Evolutionary conservation across 2,797 vertebrate genomes (phyloP).

Genomic region (Chromobotia macracanthus): DNA sequence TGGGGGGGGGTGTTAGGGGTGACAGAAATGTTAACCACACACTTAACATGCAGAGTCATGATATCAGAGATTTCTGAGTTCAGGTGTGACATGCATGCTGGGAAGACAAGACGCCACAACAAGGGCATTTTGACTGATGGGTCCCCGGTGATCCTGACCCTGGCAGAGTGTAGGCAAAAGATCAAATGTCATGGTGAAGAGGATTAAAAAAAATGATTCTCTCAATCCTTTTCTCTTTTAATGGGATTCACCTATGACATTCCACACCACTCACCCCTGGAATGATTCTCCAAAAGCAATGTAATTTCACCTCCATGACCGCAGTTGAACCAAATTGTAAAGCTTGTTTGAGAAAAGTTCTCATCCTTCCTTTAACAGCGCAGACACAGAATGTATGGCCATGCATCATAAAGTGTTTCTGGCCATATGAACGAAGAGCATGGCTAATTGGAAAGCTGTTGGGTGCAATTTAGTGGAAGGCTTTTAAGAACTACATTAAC

Average conservation of each 20-base stretch:
- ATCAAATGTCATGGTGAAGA: constrained; percentile 43
- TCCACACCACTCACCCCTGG: constrained; percentile 27
- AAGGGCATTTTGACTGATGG: constrained; percentile 35
- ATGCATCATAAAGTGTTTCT: constrained; percentile 22
- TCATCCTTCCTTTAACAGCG: constrained; percentile 25
- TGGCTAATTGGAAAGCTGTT: constrained; percentile 45
- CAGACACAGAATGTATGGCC: constrained; percentile 24
- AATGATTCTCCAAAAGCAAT: constrained; percentile 48
- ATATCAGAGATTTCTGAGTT: constrained; percentile 23
- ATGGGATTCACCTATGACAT: constrained; percentile 37
- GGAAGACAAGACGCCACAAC: background rate
- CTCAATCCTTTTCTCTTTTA: constrained; percentile 19
- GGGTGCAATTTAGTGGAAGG: constrained; percentile 12
- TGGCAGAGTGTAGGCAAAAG: background rate
- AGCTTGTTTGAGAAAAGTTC: constrained; percentile 5
- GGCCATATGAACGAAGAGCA: background rate
- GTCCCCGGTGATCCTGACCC: constrained; percentile 33
- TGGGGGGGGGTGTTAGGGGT: background rate
- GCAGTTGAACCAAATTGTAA: constrained; percentile 45
- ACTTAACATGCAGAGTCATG: constrained; percentile 56
- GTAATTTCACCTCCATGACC: constrained; percentile 51
- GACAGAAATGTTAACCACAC: constrained; percentile 40
- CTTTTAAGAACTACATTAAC: constrained; percentile 30
- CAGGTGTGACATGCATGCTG: constrained; percentile 14
- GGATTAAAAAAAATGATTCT: constrained; percentile 55